Base-by-base conservation (phyloP, 1,140 invertebrate species). In the Cotesia vestalis region DNA sequence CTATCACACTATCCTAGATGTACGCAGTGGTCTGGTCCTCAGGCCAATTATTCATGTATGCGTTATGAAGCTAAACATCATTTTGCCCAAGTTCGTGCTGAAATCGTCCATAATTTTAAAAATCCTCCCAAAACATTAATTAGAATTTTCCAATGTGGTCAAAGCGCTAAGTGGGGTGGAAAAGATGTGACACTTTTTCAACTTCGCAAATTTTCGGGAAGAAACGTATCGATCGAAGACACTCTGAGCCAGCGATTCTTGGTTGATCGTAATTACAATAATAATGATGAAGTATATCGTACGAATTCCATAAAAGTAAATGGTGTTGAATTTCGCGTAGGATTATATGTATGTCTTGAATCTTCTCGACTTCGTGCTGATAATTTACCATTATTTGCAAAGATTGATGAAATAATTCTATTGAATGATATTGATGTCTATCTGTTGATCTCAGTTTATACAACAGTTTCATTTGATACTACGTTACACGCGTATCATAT, bases 21-120 rank as follows among this genome's bases (percentile, higher is more conserved):
- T 20, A 71, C 76, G 2, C 0, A 35, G 14, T 60, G 69, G 35
- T 64, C 74, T 38, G 74, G 74, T 0, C 77, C 77, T 4, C 9
- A 73, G 0, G 66, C 66, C 12, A 57, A 64, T 20, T 72, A 74
- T 46, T 73, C 69, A 57, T 69, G 71, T 1, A 68, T 78, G 40
- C 40, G 73, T 59, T 74, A 59, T 40, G 74, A 78, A 71, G 69
- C 59, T 8, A 77, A 77, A 61, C 69, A 77, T 51, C 64, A 72
- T 66, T 71, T 72, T 51, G 68, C 74, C 52, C 75, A 77, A 72
- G 1, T 27, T 38, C 12, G 38, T 6, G n/a, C 38, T 51, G 36
- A 66, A 8, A 5, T 51, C 17, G 36, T 66, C 2, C n/a, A 51
- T 3, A 66, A 66, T 27, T 51, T 46, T 17, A 66, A 66, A 46